Conservation (phyloP, 2,113 vertebrate genomes). For the Ancistrus triradiatus region DNA sequence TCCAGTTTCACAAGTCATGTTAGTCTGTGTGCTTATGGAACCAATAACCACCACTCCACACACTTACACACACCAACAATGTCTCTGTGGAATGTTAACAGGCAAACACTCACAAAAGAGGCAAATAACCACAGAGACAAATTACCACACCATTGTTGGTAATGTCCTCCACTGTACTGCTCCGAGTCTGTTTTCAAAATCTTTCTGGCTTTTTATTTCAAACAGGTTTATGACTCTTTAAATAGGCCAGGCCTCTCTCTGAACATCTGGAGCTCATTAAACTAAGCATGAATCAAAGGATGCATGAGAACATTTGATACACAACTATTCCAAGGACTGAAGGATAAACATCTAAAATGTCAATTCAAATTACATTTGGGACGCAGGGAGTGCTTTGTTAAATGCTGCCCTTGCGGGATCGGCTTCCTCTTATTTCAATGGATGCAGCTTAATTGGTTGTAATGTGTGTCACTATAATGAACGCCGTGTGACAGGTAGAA, state of each 20-base stretch:
- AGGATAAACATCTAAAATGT: constrained; percentile 43
- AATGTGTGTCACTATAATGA: neutral
- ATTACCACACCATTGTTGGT: constrained; percentile 55
- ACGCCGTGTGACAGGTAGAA: neutral
- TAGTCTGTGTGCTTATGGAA: constrained; percentile 34
- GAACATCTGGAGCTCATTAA: constrained; percentile 66
- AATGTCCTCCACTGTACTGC: constrained; percentile 41
- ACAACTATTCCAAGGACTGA: constrained; percentile 47
- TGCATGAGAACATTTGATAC: constrained; percentile 61
- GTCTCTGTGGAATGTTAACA: constrained; percentile 62
- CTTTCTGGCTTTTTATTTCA: neutral
- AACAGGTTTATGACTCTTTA: constrained; percentile 65
- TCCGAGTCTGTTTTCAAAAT: constrained; percentile 29
- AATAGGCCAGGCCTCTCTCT: constrained; percentile 38
- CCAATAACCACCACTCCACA: constrained; percentile 27
- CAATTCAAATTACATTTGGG: constrained; percentile 37
- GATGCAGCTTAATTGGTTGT: neutral
- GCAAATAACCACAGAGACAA: constrained; percentile 56
- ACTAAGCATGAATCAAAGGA: constrained; percentile 53
- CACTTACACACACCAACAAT: constrained; percentile 27
- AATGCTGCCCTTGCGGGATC: constrained; percentile 37
- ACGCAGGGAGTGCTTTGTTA: constrained; percentile 39
- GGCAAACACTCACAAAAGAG: constrained; percentile 53
- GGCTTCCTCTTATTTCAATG: constrained; percentile 22
- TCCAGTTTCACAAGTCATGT: neutral